These are phyloP conservation scores for Poecilia latipinna DNA, from an alignment of 2,113 vertebrate species.

Conservation along the genomic window DNA sequence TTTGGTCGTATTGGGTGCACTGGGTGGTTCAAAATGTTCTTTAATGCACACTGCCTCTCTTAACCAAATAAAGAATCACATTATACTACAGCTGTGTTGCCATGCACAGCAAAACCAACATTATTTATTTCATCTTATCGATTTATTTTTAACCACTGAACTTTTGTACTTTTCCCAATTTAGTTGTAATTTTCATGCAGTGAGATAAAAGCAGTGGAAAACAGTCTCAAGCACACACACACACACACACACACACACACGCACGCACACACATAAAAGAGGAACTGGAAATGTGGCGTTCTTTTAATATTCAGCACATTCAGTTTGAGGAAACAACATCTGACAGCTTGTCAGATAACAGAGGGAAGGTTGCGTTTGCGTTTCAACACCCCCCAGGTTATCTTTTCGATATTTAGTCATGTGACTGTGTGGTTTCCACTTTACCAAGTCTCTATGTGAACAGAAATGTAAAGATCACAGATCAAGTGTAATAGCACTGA, in stretches of 20 bases:
- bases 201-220: no score
- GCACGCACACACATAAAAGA: background rate
- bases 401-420: background rate
- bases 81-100: background rate
- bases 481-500: no score
- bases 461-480: background rate
- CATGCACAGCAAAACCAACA: background rate
- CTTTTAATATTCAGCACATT: background rate
- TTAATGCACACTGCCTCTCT: no score
- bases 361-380: background rate
- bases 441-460: background rate
- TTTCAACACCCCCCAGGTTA: background rate
- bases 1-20: no score
- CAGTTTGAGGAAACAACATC: background rate
- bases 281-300: background rate
- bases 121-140: background rate
- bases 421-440: background rate
- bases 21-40: no score
- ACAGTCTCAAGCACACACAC: no score
- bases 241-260: no score
- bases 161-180: no score
- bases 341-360: background rate
- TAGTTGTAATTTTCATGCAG: no score
- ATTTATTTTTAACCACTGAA: background rate
- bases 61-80: no score